Evolutionary conservation across 2,113 vertebrate genomes (phyloP), one percentile per base, ranked within the genome.

Genomic region (Aegithalos caudatus): DNA sequence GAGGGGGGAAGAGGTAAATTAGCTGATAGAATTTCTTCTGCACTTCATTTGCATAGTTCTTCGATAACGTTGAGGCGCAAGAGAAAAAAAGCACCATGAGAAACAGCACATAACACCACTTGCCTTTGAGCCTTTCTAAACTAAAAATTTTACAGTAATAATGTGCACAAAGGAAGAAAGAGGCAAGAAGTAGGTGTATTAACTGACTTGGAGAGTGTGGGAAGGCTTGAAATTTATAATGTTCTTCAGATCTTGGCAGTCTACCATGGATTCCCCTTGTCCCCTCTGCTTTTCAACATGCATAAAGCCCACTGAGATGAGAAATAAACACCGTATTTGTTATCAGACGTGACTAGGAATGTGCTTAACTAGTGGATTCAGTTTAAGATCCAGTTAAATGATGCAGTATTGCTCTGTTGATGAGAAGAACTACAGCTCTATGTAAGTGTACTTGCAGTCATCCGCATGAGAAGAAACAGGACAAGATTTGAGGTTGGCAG

Each of bases 241-340:
- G 48, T 92, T 97, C 83, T 94, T 42, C 64, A 96, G 83, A 91
- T 93, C 45, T 86, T 95, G 94, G 84, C 95, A 51, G 53, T 84
- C 60, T 94, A 47, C 80, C 83, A 96, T 40, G 76, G 96, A 95
- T 97, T 97, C 83, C 84, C 88, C 92, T 92, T 65, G 74, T 97
- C 89, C 92, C 40, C 66, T 78, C 69, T 89, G 69, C 88, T 73
- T 74, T 96, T 96, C 88, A 76, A 42, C 73, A 93, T 76, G 79
- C 67, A 74, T 56, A 74, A 87, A 89, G 71, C 92, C 93, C 88
- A 84, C 85, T 88, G 91, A 96, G 86, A 94, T 84, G 81, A 88
- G 91, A 94, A 89, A 86, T 92, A 77, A 96, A 82, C 93, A 91
- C 73, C 62, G 69, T 84, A 47, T 91, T 88, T 86, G 64, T n/a